phyloP scores from a whole-genome alignment of 2,797 vertebrate genomes.

The Xyrichtys novacula region DNA sequence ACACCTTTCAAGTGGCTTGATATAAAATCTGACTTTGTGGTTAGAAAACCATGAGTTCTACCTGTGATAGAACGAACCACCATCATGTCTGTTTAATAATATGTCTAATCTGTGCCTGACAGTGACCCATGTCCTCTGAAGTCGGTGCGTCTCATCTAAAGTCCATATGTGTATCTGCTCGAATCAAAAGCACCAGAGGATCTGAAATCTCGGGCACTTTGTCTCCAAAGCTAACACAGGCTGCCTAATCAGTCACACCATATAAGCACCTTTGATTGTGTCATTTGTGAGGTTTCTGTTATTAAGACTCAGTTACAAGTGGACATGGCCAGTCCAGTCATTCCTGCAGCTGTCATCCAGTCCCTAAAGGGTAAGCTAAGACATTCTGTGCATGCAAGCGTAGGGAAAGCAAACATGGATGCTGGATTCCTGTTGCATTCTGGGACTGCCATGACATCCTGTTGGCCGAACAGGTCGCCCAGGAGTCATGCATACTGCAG shows the following conservation, averaged over 20 bases:
- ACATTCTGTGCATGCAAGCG: slow-evolving; percentile 56
- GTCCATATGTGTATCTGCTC: background rate
- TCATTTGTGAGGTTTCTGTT: slow-evolving; percentile 10
- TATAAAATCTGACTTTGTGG: too few species aligned
- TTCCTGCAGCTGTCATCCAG: slow-evolving; percentile 48
- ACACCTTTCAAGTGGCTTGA: too few species aligned
- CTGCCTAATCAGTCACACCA: background rate
- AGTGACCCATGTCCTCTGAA: too few species aligned
- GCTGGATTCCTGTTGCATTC: slow-evolving; percentile 80
- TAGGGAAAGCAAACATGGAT: slow-evolving; percentile 66
- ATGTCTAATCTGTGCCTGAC: too few species aligned
- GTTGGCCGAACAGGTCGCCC: slow-evolving; percentile 62
- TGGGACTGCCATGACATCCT: slow-evolving; percentile 82
- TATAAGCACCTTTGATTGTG: background rate
- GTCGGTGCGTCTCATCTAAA: too few species aligned
- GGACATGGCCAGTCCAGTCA: slow-evolving; percentile 28
- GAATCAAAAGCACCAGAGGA: background rate
- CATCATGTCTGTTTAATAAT: too few species aligned
- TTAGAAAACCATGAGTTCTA: too few species aligned
- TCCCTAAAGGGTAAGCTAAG: slow-evolving; percentile 65
- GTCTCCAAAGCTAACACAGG: background rate
- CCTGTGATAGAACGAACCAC: too few species aligned
- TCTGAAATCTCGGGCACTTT: background rate
- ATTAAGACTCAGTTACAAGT: slow-evolving; percentile 33
- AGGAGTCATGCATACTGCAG: slow-evolving; percentile 69